Percentiles rank a stretch among this genome's conserved stretches.
These are phyloP conservation scores for Oreochromis aureus DNA, from an alignment of 2,113 vertebrate species.

Conservation along the genomic window DNA sequence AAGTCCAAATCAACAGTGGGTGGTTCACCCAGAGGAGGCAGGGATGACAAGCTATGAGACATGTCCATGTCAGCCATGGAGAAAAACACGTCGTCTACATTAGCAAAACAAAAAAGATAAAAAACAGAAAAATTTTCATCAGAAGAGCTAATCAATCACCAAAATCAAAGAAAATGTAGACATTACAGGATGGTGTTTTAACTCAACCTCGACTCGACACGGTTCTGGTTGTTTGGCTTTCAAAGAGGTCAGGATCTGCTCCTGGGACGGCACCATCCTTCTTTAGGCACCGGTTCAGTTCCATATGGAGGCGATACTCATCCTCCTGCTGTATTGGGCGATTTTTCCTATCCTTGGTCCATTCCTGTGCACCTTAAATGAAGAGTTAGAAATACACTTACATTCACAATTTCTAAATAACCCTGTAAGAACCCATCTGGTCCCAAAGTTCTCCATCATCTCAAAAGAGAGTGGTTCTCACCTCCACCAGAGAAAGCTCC, in stretches of 20 bases:
- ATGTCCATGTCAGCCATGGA: constrained; percentile 99
- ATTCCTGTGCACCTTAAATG: constrained; percentile 77
- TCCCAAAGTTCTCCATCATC: neutral
- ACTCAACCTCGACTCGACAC: constrained; percentile 89
- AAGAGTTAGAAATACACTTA: neutral
- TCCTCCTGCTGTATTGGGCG: constrained; percentile 96
- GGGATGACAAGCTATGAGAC: constrained; percentile 94
- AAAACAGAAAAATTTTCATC: neutral
- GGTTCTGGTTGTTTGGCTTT: constrained; percentile 84
- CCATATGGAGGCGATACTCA: constrained; percentile 94
- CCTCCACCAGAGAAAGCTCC: constrained; percentile 89
- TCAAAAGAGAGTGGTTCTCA: constrained; percentile 36
- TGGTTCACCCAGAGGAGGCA: constrained; percentile 94
- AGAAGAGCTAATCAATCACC: neutral
- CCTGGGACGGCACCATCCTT: constrained; percentile 81
- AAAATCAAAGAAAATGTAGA: neutral
- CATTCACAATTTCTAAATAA: neutral
- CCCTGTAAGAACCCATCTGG: neutral
- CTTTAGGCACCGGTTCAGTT: constrained; percentile 88
- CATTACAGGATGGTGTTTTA: neutral
- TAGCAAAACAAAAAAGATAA: neutral
- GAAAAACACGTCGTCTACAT: constrained; percentile 97
- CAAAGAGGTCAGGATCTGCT: constrained; percentile 86
- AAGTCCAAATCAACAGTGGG: constrained; percentile 92
- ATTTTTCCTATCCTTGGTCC: constrained; percentile 87